Evolutionary conservation across 1,140 invertebrate species (phyloP).

Genomic region (Bombus vancouverensis): DNA sequence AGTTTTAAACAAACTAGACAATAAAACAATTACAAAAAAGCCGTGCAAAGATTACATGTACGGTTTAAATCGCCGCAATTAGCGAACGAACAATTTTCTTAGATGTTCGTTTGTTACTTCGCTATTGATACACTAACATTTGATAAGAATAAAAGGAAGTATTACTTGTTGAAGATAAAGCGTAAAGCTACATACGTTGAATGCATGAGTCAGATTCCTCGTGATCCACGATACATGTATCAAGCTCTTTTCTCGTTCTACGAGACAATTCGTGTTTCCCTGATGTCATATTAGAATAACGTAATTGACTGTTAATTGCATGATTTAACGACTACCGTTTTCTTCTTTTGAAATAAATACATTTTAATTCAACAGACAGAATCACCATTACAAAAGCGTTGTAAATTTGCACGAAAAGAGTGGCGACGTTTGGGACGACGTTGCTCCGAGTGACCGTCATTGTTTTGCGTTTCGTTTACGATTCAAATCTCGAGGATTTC

Average conservation of each 20-base stretch:
- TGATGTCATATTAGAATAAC: not conserved
- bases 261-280: not conserved
- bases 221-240: not conserved
- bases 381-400: slow-evolving; percentile 9
- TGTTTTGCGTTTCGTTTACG: not conserved
- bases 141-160: not conserved
- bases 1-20: slow-evolving; percentile 27
- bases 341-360: not conserved
- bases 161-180: not conserved
- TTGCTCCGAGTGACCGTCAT: not conserved
- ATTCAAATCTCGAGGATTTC: not conserved
- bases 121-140: not conserved
- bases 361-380: not conserved
- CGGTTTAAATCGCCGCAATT: slow-evolving; percentile 4
- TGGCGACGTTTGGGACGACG: no score
- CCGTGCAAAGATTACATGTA: not conserved
- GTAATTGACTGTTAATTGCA: not conserved
- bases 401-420: no score
- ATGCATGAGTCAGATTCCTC: not conserved
- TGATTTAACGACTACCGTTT: not conserved
- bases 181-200: not conserved
- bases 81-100: slow-evolving; percentile 14
- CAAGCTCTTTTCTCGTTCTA: not conserved
- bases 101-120: not conserved
- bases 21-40: slow-evolving; percentile 32